These are phyloP conservation scores for Spinus olivaceus DNA, from an alignment of 2,797 vertebrate genomes.

Conservation along the genomic window DNA sequence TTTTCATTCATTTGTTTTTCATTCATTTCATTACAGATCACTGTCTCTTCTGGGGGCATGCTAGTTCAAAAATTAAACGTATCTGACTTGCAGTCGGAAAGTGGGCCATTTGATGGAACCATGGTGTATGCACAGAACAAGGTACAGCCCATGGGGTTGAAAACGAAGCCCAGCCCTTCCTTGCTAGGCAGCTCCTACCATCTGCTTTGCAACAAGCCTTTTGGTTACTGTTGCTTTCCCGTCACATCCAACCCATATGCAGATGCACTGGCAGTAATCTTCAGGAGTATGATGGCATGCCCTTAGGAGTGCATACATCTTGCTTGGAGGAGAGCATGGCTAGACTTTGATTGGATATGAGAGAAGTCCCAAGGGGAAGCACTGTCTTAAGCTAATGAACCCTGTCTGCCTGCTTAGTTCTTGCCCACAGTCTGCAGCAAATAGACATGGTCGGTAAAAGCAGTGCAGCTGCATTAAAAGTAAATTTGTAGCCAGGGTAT, in stretches of 20 bases:
- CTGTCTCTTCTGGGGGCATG: conserved; percentile 87
- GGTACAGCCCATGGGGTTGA: conserved; percentile 52
- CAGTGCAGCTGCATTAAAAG: not conserved
- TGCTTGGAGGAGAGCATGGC: not conserved
- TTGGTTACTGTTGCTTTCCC: not conserved
- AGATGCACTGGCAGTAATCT: not conserved
- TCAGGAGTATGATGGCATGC: not conserved
- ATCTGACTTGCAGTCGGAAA: conserved; percentile 82
- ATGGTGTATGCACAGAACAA: conserved; percentile 88
- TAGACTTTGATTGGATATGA: not conserved
- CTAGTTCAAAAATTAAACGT: conserved; percentile 83
- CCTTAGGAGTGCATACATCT: not conserved
- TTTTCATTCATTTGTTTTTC: not conserved
- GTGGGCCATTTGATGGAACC: conserved; percentile 80
- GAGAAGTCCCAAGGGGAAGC: not conserved
- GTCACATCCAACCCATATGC: not conserved
- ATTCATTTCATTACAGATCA: conserved; percentile 72
- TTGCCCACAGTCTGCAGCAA: not conserved
- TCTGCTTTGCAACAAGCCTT: not conserved
- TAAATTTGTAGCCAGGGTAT: not conserved
- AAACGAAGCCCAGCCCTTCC: not conserved
- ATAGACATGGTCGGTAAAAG: not conserved
- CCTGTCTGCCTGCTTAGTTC: not conserved
- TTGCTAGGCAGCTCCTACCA: not conserved
- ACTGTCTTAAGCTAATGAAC: not conserved